Evolutionary conservation across 2,797 vertebrate species (phyloP).

Genomic region (Melanotaenia trifasciata): DNA sequence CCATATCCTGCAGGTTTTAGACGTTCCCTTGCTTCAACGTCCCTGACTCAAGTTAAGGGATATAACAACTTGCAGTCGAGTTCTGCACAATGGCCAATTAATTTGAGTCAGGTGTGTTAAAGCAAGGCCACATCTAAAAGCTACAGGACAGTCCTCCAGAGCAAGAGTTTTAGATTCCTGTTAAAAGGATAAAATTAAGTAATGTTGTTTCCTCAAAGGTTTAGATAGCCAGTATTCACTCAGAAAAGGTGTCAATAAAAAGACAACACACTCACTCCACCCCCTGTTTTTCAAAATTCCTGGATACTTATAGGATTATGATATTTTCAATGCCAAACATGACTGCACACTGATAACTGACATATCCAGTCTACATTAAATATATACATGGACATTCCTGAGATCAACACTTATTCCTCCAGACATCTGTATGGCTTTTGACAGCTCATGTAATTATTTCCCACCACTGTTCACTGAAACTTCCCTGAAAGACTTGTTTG

Average conservation of each 20-base stretch:
- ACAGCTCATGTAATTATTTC: not conserved
- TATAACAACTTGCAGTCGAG: too few species aligned
- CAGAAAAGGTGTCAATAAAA: not conserved
- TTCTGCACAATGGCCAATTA: too few species aligned
- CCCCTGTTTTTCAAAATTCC: not conserved
- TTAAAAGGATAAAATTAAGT: not conserved
- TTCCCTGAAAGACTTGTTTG: too few species aligned
- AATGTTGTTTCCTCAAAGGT: not conserved
- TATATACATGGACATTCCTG: too few species aligned
- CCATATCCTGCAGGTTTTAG: not conserved
- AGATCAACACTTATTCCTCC: not conserved
- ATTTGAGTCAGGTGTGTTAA: too few species aligned
- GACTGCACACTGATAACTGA: not conserved
- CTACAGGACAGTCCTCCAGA: too few species aligned
- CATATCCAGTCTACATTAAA: not conserved
- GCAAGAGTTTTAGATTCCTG: too few species aligned
- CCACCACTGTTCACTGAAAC: too few species aligned
- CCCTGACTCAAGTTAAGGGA: too few species aligned
- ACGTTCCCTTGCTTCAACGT: too few species aligned
- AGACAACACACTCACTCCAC: too few species aligned
- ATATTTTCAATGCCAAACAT: not conserved
- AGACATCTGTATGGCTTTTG: not conserved
- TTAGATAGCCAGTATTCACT: not conserved
- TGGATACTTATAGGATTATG: not conserved
- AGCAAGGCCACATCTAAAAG: too few species aligned